These are phyloP conservation scores for Lipotes vexillifer DNA, from an alignment of 2,113 vertebrate species.

Conservation along the genomic window DNA sequence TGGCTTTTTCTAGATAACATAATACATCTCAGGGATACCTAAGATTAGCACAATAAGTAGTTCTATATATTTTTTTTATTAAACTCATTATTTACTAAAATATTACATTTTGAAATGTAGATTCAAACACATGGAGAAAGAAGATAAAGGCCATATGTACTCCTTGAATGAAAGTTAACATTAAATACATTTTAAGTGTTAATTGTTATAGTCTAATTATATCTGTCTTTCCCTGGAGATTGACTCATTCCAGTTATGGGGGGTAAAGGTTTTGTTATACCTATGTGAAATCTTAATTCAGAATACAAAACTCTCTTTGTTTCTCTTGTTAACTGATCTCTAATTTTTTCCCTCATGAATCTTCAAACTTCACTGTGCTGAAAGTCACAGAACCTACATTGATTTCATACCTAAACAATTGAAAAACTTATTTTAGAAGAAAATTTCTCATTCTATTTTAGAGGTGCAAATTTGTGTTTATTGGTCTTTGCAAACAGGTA, in stretches of 20 bases:
- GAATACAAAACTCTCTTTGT: neutral
- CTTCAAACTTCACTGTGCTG: neutral
- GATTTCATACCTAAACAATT: neutral
- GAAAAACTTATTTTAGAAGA: neutral
- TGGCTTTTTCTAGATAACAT: neutral
- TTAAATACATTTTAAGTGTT: neutral
- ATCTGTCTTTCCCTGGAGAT: neutral
- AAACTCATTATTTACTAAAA: neutral
- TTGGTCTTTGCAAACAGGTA: neutral
- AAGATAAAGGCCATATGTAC: neutral
- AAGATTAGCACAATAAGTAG: neutral
- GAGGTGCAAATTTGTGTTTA: neutral
- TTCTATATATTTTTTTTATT: neutral
- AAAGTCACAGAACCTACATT: neutral
- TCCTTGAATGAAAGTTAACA: neutral
- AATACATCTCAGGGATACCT: neutral
- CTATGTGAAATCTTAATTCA: neutral
- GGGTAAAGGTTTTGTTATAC: neutral
- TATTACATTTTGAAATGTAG: neutral
- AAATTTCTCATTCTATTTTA: neutral
- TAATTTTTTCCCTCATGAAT: neutral
- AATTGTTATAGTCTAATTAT: neutral
- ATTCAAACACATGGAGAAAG: neutral
- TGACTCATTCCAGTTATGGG: neutral
- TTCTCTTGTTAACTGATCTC: neutral